Percentiles rank a stretch among this genome's conserved stretches.
These are phyloP conservation scores for Elysia crispata DNA, from an alignment of 2,888 invertebrate genomes.

Conservation along the genomic window DNA sequence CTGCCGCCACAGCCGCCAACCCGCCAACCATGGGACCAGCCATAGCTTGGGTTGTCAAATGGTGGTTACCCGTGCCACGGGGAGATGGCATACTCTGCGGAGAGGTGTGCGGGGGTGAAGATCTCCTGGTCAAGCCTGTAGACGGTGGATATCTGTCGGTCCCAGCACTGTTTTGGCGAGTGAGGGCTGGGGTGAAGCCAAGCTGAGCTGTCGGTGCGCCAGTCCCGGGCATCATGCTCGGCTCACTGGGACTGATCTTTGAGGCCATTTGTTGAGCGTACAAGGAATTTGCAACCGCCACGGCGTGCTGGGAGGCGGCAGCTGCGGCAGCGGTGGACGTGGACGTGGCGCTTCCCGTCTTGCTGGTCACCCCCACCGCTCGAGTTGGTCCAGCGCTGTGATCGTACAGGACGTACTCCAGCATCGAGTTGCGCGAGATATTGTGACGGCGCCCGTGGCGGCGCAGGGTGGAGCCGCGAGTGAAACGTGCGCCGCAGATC, in stretches of 20 bases:
- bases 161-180: not conserved
- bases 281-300: slow-evolving; percentile 6
- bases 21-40: slow-evolving; percentile 36
- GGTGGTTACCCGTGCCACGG: slow-evolving; percentile 12
- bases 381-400: slow-evolving; percentile 18
- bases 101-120: slow-evolving; percentile 19
- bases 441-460: slow-evolving; percentile 70
- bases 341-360: slow-evolving; percentile 5
- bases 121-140: not conserved
- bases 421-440: slow-evolving; percentile 64
- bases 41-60: slow-evolving; percentile 24
- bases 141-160: slow-evolving; percentile 25
- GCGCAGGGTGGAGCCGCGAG: slow-evolving; percentile 70
- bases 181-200: not conserved
- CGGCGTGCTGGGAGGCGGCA: slow-evolving; percentile 18
- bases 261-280: slow-evolving; percentile 15
- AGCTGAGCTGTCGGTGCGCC: not conserved
- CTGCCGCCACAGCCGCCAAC: slow-evolving; percentile 41
- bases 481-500: slow-evolving; percentile 71
- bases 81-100: slow-evolving; percentile 30
- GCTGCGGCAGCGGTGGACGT: not conserved
- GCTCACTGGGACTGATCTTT: slow-evolving; percentile 2
- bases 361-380: not conserved
- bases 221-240: slow-evolving; percentile 9
- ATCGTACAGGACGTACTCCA: slow-evolving; percentile 62